Evolutionary conservation across 2,113 vertebrate species (phyloP).

Genomic region (Sylvilagus bachmani): DNA sequence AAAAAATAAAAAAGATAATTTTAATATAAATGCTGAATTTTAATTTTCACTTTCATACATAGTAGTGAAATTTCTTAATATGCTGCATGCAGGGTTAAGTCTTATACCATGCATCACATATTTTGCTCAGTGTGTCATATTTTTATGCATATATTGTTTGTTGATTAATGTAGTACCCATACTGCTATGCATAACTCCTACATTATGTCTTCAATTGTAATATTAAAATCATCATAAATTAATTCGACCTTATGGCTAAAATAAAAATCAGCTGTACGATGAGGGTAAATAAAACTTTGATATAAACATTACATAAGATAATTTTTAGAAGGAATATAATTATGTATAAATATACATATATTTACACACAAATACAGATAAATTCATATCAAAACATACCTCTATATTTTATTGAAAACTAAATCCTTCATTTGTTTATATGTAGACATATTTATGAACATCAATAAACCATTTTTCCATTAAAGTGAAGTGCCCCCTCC

Average conservation of each 20-base stretch:
- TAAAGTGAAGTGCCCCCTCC: not conserved
- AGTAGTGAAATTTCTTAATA: not conserved
- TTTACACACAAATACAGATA: not conserved
- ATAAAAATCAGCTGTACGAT: constrained; percentile 43
- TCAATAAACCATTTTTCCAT: not conserved
- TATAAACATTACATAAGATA: not conserved
- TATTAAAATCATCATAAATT: constrained; percentile 73
- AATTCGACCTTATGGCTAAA: constrained; percentile 62
- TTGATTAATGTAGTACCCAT: constrained; percentile 69
- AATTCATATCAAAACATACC: not conserved
- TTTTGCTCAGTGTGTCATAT: constrained; percentile 65
- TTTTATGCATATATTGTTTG: constrained; percentile 71
- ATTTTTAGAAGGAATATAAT: constrained; percentile 39
- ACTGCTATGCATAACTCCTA: constrained; percentile 68
- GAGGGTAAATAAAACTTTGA: constrained; percentile 2
- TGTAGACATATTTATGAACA: not conserved
- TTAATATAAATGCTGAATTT: constrained; percentile 47
- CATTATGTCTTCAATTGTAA: constrained; percentile 67
- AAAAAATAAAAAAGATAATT: constrained; percentile 51
- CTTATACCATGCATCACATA: not conserved
- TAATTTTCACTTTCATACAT: constrained; percentile 68
- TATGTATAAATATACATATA: not conserved
- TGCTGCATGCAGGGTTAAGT: constrained; percentile 52
- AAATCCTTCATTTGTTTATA: not conserved
- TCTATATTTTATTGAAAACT: no score